Evolutionary conservation across 2,797 vertebrate genomes (phyloP), one percentile per base, ranked within the genome.

Genomic region (Malurus splendens): DNA sequence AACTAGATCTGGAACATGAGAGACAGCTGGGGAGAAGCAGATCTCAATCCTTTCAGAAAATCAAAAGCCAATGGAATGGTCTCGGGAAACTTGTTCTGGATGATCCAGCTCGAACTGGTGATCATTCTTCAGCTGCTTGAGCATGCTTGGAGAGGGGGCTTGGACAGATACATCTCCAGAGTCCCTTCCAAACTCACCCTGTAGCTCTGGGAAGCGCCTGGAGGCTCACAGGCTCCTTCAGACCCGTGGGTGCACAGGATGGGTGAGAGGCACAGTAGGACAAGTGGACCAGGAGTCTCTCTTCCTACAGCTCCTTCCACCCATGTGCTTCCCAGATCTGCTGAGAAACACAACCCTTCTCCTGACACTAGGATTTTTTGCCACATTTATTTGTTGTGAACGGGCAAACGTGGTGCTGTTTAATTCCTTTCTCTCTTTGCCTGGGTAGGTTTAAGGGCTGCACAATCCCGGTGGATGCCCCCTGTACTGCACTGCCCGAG

Each of bases 401-500:
- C 14, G 33, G n/a, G 3, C 14, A 10, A 44, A 9, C 1, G 12
- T 47, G 23, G 15, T 14, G 36, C 7, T 59, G 20, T 65, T 55
- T 39, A 56, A 25, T 36, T 33, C 28, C 30, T 62, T 20, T 3
- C 6, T 48, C 2, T 41, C 18, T 52, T 55, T 65, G 6, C 14
- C 60, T 74, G 65, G 42, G 2, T 10, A 28, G 12, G 3, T 45
- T 38, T 52, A 23, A 30, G 50, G 13, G 24, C 38, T 71, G 45
- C 16, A 8, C 1, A 3, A 39, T 36, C 39, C 27, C 18, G 12
- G 28, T 16, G 18, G 13, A 5, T 47, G 60, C 41, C 30, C 36
- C n/a, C 52, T 1, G 4, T 22, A 18, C 30, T 52, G 38, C 13
- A 25, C 42, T 73, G 22, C 33, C 20, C 0, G 0, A 20, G 22